These are phyloP conservation scores for Melospiza melodia DNA, from an alignment of 2,113 vertebrate species.

Conservation along the genomic window DNA sequence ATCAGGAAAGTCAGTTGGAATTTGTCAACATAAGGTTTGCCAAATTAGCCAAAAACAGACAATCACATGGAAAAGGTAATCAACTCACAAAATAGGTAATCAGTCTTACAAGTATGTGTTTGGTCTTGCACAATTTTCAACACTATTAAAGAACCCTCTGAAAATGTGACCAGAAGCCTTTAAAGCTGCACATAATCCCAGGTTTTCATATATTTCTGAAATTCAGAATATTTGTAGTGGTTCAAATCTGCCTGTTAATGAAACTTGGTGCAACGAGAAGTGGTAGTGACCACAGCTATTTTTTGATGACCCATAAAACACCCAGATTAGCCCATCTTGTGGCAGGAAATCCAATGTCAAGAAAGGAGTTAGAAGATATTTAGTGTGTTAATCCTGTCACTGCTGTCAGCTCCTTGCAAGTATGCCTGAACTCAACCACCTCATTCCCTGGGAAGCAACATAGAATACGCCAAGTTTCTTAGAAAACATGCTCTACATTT, in stretches of 20 bases:
- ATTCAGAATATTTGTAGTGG: constrained; percentile 9
- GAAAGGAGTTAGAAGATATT: not conserved
- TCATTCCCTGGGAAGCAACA: not conserved
- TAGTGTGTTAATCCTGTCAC: not conserved
- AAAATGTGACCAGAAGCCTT: constrained; percentile 6
- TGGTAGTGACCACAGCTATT: not conserved
- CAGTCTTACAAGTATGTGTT: not conserved
- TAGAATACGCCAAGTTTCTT: not conserved
- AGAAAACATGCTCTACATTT: not conserved
- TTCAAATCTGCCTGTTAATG: not conserved
- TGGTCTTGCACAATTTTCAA: not conserved
- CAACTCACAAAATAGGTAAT: constrained; percentile 35
- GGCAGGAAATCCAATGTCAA: not conserved
- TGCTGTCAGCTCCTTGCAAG: not conserved
- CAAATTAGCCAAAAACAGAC: constrained; percentile 37
- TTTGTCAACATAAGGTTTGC: not conserved
- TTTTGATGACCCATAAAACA: not conserved
- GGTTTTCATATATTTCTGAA: not conserved
- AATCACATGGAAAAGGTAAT: constrained; percentile 36
- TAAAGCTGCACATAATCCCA: not conserved
- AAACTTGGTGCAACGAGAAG: not conserved
- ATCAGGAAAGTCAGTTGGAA: constrained; percentile 3
- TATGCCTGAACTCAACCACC: not conserved
- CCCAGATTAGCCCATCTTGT: not conserved
- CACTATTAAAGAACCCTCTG: not conserved